Evolutionary conservation across 2,113 vertebrate species (phyloP), one percentile per base, ranked within the genome.

Genomic region (Xerus inauris): DNA sequence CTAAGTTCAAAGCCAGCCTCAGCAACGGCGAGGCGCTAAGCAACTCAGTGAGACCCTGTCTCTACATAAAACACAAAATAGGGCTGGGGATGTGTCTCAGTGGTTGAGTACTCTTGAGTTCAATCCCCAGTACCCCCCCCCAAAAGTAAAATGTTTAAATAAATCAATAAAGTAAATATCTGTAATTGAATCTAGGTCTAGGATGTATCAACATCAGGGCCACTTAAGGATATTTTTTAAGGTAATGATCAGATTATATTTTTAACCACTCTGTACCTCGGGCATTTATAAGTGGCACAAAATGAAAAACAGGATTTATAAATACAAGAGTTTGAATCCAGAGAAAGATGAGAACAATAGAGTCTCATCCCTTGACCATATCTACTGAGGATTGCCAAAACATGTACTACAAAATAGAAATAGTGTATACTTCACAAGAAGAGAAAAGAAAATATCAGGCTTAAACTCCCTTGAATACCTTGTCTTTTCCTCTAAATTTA

Each of bases 401-500:
- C 3, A 30, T 11, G 51, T 49, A 10, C 13, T 80, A n/a, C 76
- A 5, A 0, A 35, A 32, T 54, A 45, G 8, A 38, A 12, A 12
- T 28, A 30, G 14, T 54, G 0, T 80, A 9, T 28, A n/a, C 47
- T 79, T 85, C 8, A 17, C 22, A 67, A 62, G 67, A 59, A 72
- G 54, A 40, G 13, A 14, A 72, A 67, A 40, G 14, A 14, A 65
- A 14, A 67, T 35, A 62, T 20, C 64, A 71, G 26, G 64, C 65
- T 40, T 3, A 51, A 57, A 5, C 3, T 8, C 9, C 9, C 54
- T 62, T 81, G 8, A 80, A 26, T 17, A 2, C 64, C 5, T 64
- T 91, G 38, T 69, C 22, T 82, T 94, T 76, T 90, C 3, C 45
- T 85, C 79, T 22, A 75, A 57, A 54, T 88, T 67, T 93, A 91